Evolutionary conservation across 2,113 vertebrate genomes (phyloP).

Genomic region (Aptenodytes patagonicus): DNA sequence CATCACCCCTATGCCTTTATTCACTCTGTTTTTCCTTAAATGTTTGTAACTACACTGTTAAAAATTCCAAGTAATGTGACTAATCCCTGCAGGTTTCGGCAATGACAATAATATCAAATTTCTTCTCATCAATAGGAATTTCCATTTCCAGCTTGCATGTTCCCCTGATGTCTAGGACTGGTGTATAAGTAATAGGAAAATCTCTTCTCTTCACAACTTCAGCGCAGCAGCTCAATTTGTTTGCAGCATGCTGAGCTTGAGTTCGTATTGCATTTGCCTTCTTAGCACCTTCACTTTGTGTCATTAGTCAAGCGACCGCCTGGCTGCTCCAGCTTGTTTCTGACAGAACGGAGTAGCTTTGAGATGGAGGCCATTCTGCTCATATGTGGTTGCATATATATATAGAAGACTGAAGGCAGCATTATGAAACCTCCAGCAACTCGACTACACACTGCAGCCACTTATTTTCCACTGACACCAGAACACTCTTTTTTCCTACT

Average conservation of each 20-base stretch:
- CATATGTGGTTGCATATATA: neutral
- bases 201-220: constrained; percentile 1
- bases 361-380: constrained; percentile 46
- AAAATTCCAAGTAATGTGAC: constrained; percentile 8
- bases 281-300: constrained; percentile 41
- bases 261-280: neutral
- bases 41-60: neutral
- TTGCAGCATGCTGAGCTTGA: constrained; percentile 9
- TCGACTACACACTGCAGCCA: neutral
- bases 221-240: neutral
- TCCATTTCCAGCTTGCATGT: constrained; percentile 23
- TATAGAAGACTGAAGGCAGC: constrained; percentile 37
- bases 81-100: neutral
- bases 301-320: neutral
- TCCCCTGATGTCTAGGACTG: neutral
- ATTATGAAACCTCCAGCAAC: constrained; percentile 36
- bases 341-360: constrained; percentile 5
- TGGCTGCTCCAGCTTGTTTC: constrained; percentile 42
- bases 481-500: constrained; percentile 30
- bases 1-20: neutral
- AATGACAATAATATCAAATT: neutral
- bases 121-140: constrained; percentile 22
- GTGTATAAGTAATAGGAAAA: constrained; percentile 41
- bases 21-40: neutral
- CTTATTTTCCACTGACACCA: constrained; percentile 38